Percentiles rank a stretch among this genome's conserved stretches.
These are phyloP conservation scores for Lasius fuliginosus DNA, from an alignment of 2,888 invertebrate genomes.

Conservation along the genomic window DNA sequence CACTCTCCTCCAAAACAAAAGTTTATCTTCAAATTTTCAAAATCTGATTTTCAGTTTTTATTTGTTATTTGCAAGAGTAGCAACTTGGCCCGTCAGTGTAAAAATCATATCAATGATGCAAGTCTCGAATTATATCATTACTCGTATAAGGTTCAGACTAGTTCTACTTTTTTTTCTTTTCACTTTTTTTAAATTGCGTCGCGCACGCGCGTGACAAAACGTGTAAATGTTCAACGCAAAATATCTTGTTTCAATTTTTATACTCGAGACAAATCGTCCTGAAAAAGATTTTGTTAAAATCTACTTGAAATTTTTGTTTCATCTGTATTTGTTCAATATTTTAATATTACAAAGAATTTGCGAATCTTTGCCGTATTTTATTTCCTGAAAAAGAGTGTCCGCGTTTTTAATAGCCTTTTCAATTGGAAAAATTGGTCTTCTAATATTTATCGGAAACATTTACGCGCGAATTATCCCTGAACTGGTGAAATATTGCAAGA, in stretches of 20 bases:
- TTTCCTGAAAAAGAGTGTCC: background rate
- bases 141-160: too few relatives aligned
- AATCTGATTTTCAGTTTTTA: too few relatives aligned
- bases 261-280: background rate
- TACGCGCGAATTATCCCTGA: background rate
- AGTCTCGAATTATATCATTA: too few relatives aligned
- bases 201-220: background rate
- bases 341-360: background rate
- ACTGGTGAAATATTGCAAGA: background rate
- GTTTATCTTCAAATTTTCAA: too few relatives aligned
- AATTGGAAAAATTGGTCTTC: background rate
- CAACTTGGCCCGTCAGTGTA: too few relatives aligned
- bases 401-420: background rate
- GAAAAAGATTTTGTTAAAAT: background rate
- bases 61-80: too few relatives aligned
- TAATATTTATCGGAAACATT: background rate
- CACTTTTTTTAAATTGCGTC: background rate
- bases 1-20: too few relatives aligned
- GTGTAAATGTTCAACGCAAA: background rate
- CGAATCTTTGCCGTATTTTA: background rate
- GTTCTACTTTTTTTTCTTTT: background rate
- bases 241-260: background rate
- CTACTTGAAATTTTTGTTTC: background rate
- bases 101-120: too few relatives aligned
- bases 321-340: background rate